These are phyloP conservation scores for Anarsia innoxiella DNA, from an alignment of 2,888 invertebrate genomes.

Conservation along the genomic window DNA sequence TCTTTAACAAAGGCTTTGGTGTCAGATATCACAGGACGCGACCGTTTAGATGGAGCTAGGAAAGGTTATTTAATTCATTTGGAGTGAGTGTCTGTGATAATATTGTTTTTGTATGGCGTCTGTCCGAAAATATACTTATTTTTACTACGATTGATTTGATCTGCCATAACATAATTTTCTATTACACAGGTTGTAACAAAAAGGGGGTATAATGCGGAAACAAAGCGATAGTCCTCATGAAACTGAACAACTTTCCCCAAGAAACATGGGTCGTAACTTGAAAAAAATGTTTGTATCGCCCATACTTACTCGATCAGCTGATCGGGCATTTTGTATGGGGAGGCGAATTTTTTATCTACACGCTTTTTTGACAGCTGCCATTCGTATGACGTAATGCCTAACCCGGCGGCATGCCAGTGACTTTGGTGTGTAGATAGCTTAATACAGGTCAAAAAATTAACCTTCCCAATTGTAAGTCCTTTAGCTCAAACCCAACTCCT, in stretches of 20 bases:
- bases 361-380: not conserved
- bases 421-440: too few species aligned
- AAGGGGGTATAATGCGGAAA: too few species aligned
- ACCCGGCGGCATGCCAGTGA: not conserved
- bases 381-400: not conserved
- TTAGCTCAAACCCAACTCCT: conserved; percentile 1
- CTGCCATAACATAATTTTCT: not conserved
- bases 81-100: not conserved
- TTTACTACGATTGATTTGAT: not conserved
- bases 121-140: not conserved
- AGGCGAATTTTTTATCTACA: not conserved
- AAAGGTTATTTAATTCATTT: not conserved
- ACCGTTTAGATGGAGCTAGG: not conserved
- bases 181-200: not conserved
- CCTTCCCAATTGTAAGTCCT: not conserved
- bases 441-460: not conserved
- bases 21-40: conserved; percentile 7
- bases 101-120: not conserved
- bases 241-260: too few species aligned
- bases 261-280: too few species aligned
- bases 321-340: too few species aligned
- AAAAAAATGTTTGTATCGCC: too few species aligned
- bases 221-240: too few species aligned
- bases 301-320: too few species aligned
- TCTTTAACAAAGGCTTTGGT: conserved; percentile 6